phyloP scores from a whole-genome alignment of 2,113 vertebrate genomes.

The Bagarius yarrelli region DNA sequence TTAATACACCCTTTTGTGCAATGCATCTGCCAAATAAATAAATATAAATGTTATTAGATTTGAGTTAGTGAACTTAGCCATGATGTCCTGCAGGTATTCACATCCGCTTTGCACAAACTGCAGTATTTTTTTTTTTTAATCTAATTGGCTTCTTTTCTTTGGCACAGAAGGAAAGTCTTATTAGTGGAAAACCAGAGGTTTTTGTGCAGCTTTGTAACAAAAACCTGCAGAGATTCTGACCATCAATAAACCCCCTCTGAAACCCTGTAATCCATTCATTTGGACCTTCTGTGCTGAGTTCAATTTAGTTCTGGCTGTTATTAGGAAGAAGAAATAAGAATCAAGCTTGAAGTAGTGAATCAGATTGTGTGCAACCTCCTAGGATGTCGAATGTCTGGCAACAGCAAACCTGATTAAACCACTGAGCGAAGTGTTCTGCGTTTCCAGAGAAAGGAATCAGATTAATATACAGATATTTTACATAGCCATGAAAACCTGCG shows the following conservation, averaged over 20 bases:
- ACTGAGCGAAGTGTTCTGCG: conserved; percentile 3
- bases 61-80: conserved; percentile 1
- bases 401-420: conserved; percentile 26
- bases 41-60: background rate
- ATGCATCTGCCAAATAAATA: background rate
- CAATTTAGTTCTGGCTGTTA: conserved; percentile 17
- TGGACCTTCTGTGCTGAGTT: background rate
- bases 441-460: conserved; percentile 19
- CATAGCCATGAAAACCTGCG: conserved; percentile 14
- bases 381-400: conserved; percentile 20
- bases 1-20: background rate
- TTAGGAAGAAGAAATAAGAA: conserved; percentile 8
- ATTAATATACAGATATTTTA: conserved; percentile 4
- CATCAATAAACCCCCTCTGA: background rate
- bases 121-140: background rate
- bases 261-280: background rate
- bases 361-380: conserved; percentile 1
- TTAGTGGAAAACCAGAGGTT: conserved; percentile 34
- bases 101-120: background rate
- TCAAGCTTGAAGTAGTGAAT: background rate
- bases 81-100: background rate
- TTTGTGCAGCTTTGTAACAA: conserved; percentile 12
- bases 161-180: background rate
- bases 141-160: conserved; percentile 29
- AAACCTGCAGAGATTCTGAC: conserved; percentile 3